phyloP scores from a whole-genome alignment of 2,113 vertebrate genomes.

The Syngnathus floridae region DNA sequence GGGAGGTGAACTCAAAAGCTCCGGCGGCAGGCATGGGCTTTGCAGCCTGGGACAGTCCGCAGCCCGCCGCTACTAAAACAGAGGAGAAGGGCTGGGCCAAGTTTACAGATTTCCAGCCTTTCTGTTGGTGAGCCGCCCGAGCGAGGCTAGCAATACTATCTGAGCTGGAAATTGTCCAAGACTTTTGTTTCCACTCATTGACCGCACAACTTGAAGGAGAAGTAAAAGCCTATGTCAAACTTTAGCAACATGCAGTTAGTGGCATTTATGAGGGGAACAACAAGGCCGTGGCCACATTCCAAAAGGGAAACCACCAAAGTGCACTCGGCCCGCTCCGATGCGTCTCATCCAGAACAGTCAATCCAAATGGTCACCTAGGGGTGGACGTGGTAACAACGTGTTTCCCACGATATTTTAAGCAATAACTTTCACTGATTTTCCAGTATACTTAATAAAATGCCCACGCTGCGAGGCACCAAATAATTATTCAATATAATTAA shows the following conservation, averaged over 20 bases:
- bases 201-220: background rate
- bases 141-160: background rate
- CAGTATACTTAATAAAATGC: background rate
- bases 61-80: constrained; percentile 47
- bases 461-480: too few relatives aligned
- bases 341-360: background rate
- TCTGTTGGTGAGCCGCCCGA: constrained; percentile 81
- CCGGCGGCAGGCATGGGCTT: constrained; percentile 54
- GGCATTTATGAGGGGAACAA: background rate
- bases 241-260: constrained; percentile 7
- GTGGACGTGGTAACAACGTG: background rate
- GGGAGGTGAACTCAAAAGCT: constrained; percentile 69
- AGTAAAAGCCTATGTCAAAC: constrained; percentile 1
- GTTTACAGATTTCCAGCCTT: constrained; percentile 88
- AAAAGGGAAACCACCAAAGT: constrained; percentile 2
- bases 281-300: constrained; percentile 3
- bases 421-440: background rate
- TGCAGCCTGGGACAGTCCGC: constrained; percentile 73
- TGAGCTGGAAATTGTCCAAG: background rate
- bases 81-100: constrained; percentile 91
- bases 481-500: too few relatives aligned
- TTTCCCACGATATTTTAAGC: background rate
- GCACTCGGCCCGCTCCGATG: background rate
- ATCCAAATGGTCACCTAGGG: background rate
- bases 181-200: constrained; percentile 1